Base-by-base conservation (phyloP, 1,140 invertebrate species). In the Hyles vespertilio region DNA sequence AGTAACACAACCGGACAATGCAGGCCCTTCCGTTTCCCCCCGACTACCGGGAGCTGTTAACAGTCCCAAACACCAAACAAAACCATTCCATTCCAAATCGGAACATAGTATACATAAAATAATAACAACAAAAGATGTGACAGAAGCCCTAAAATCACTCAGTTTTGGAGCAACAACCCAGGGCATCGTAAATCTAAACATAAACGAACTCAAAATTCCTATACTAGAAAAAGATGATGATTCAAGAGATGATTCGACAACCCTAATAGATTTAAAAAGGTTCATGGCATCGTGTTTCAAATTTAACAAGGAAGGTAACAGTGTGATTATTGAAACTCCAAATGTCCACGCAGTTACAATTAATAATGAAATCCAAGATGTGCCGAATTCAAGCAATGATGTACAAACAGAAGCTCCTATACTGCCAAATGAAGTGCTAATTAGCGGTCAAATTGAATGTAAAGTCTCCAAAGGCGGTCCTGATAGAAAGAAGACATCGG, bases 251-350 rank as follows among this genome's bases (percentile, higher is more conserved):
- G 77, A 80, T 33, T 56, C 74, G n/a, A 72, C 77, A 5, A 84
- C 73, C 5, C 62, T 81, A 43, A 60, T 75, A 32, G 83, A 87
- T 52, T 61, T 87, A 10, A 86, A 81, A 54, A 78, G 79, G 32
- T 84, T 84, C 49, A 82, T 86, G 77, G 75, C 73, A 0, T 79
- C 80, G 3, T 86, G 81, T 67, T 84, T 84, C 47, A 86, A 77
- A 67, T 51, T 77, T 10, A 77, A 73, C 58, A 76, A 74, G 69
- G 72, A 77, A 11, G 33, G 44, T 11, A 56, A 44, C 2, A 33
- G 45, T 56, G 10, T 55, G 32, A 65, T 59, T 40, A 44, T 45
- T 36, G 76, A 79, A 58, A 56, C 70, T 11, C 63, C 74, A 51
- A 77, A 70, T 51, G 51, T 79, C 50, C 70, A 72, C 32, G 60